Evolutionary conservation across 1,140 invertebrate species (phyloP).

Genomic region (Papilio machaon): DNA sequence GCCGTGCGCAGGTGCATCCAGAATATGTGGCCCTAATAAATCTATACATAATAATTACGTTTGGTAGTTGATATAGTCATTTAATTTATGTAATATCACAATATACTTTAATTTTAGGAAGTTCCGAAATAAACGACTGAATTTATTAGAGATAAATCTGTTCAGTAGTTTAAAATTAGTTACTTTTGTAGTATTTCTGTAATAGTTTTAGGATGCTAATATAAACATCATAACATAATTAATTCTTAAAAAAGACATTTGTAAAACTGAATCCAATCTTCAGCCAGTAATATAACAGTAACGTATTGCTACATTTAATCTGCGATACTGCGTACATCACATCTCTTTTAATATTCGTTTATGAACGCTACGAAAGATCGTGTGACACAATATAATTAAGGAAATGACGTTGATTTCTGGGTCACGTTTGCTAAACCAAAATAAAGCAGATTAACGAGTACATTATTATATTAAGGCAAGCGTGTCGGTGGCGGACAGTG

Average conservation of each 20-base stretch:
- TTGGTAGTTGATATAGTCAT: background rate
- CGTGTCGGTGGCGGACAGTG: constrained; percentile 8
- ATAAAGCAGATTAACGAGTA: constrained; percentile 34
- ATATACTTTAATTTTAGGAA: background rate
- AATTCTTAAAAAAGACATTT: too few species aligned
- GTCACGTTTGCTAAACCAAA: constrained; percentile 17
- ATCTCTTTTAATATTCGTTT: background rate
- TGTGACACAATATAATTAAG: constrained; percentile 14
- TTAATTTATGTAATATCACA: background rate
- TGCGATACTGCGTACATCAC: background rate
- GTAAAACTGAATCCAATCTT: too few species aligned
- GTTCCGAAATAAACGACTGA: too few species aligned
- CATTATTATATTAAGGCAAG: constrained; percentile 29
- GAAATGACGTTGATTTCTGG: constrained; percentile 21
- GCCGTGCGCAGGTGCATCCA: background rate
- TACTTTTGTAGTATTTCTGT: too few species aligned
- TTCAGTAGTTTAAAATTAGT: too few species aligned
- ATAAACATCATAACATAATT: too few species aligned
- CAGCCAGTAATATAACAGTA: background rate
- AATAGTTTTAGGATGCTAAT: too few species aligned
- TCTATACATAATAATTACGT: background rate
- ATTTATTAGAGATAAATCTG: too few species aligned
- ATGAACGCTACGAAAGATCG: background rate
- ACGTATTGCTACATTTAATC: background rate
- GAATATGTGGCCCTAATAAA: background rate